phyloP scores from a whole-genome alignment of 2,888 invertebrate genomes.

The Chrysodeixis includens region DNA sequence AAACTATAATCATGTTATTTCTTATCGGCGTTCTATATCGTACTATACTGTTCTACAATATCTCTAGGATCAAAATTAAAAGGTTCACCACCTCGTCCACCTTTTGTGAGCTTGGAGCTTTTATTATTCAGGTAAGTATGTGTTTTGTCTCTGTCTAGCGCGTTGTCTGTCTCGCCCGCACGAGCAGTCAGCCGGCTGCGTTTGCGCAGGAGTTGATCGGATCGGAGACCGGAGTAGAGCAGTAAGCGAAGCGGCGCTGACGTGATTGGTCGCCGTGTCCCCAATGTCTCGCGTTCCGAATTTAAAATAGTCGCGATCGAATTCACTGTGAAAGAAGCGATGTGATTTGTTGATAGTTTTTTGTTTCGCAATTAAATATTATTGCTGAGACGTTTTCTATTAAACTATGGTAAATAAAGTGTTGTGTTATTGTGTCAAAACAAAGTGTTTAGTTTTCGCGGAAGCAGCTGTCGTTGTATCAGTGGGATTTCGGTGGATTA shows the following conservation, averaged over 20 bases:
- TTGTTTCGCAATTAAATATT: conserved; percentile 37
- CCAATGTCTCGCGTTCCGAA: conserved; percentile 72
- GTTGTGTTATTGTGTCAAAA: conserved; percentile 66
- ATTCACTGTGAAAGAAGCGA: conserved; percentile 69
- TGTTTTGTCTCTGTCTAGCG: conserved; percentile 69
- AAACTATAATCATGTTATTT: background rate
- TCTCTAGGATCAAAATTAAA: conserved; percentile 67
- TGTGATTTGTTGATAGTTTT: conserved; percentile 72
- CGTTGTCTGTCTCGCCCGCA: conserved; percentile 69
- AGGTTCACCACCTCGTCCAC: conserved; percentile 69
- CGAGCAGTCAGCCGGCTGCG: conserved; percentile 70
- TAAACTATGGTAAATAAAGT: conserved; percentile 65
- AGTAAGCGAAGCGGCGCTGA: conserved; percentile 85
- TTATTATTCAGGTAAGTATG: conserved; percentile 83
- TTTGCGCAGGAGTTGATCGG: conserved; percentile 84
- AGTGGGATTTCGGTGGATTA: conserved; percentile 69
- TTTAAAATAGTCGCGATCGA: conserved; percentile 82
- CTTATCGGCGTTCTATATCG: conserved; percentile 16
- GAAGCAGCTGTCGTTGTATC: conserved; percentile 72
- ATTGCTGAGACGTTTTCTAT: conserved; percentile 43
- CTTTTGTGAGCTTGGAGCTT: conserved; percentile 80
- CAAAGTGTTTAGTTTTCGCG: conserved; percentile 60
- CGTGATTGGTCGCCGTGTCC: conserved; percentile 79
- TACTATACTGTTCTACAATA: conserved; percentile 48
- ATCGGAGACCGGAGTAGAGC: conserved; percentile 76